A percentile compares a stretch with the other conserved stretches of the same genome.
These are phyloP conservation scores for Neotoxoptera formosana DNA, from an alignment of 1,140 invertebrate species.

Conservation along the genomic window DNA sequence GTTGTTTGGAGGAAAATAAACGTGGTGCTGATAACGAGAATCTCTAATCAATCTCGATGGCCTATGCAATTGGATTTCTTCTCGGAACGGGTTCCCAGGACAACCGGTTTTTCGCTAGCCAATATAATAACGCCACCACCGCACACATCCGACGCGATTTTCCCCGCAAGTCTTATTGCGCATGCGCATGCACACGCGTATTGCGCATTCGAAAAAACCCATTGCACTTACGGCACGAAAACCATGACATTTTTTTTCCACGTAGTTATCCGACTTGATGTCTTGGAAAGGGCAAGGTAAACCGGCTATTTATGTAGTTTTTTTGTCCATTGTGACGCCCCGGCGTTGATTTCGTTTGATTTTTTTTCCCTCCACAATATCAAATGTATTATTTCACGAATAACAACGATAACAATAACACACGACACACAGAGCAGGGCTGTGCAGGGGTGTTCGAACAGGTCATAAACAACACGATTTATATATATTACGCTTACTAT, in stretches of 20 bases:
- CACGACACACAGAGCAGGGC: neutral
- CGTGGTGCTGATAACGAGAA: neutral
- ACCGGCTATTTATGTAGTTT: neutral
- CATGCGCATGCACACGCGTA: neutral
- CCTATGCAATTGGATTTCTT: slow-evolving; percentile 13
- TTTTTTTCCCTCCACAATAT: neutral
- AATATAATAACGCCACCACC: neutral
- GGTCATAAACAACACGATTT: neutral
- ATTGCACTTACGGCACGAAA: neutral
- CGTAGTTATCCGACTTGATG: neutral
- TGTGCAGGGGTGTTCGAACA: neutral
- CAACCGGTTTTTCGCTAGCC: slow-evolving; percentile 36
- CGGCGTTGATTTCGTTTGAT: neutral
- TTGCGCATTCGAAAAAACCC: neutral
- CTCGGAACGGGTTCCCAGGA: slow-evolving; percentile 19
- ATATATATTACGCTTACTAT: neutral
- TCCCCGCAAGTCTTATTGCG: neutral
- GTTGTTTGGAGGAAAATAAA: neutral
- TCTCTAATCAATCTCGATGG: neutral
- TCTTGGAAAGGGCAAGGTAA: neutral
- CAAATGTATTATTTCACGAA: neutral
- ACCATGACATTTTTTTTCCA: slow-evolving; percentile 5
- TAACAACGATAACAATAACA: neutral
- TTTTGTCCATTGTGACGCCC: neutral
- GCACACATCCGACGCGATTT: neutral